Percentiles rank a stretch among this genome's conserved stretches.
These are phyloP conservation scores for Sericinus montela DNA, from an alignment of 2,888 invertebrate species.

Conservation along the genomic window DNA sequence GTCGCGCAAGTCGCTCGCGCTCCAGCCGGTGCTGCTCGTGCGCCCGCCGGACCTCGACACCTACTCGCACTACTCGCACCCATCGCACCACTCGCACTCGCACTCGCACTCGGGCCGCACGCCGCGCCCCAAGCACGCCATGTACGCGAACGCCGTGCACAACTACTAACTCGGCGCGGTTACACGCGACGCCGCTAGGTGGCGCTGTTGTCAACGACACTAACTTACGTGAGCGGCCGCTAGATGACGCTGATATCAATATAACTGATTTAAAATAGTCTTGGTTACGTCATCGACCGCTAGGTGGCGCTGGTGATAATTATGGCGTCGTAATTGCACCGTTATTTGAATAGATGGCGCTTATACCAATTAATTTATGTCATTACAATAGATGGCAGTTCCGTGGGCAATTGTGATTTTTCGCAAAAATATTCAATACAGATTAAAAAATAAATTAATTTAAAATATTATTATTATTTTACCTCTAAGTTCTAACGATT, in stretches of 20 bases:
- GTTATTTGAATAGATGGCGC: too few relatives aligned
- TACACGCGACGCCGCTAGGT: constrained; percentile 14
- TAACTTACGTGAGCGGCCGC: too few relatives aligned
- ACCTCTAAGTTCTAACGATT: too few relatives aligned
- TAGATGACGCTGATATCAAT: not conserved
- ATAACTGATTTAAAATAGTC: too few relatives aligned
- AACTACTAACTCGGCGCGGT: constrained; percentile 76
- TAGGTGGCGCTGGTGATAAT: too few relatives aligned
- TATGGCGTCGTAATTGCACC: too few relatives aligned
- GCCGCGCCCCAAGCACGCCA: constrained; percentile 79
- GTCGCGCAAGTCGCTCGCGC: constrained; percentile 90
- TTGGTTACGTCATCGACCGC: too few relatives aligned
- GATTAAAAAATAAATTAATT: too few relatives aligned
- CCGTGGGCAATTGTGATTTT: too few relatives aligned
- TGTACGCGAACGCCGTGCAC: constrained; percentile 84
- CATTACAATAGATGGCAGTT: constrained; percentile 1
- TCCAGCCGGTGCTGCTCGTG: constrained; percentile 92
- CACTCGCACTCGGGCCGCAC: constrained; percentile 83
- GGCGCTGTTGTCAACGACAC: constrained; percentile 12
- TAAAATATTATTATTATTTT: too few relatives aligned
- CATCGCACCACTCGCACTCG: constrained; percentile 48
- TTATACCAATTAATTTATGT: too few relatives aligned
- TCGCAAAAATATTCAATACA: too few relatives aligned
- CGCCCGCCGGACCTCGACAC: constrained; percentile 85
- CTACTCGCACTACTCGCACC: constrained; percentile 86